Percentiles rank a stretch among this genome's conserved stretches.
Conservation (phyloP, 2,113 vertebrate species). For the Clarias gariepinus region DNA sequence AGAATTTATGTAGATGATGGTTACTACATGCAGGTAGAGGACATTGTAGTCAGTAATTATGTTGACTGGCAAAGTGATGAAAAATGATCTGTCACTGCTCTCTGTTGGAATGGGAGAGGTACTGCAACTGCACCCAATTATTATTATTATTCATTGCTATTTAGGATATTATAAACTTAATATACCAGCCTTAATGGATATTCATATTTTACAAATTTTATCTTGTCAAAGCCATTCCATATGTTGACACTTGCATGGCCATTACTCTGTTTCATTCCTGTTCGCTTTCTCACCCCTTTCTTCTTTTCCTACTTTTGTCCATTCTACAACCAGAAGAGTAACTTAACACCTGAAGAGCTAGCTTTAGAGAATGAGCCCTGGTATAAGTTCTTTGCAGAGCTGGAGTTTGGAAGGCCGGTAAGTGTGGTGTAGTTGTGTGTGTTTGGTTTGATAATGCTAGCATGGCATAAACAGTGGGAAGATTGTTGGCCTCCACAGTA, state of each 20-base stretch:
- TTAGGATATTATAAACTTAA: background rate
- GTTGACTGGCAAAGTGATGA: background rate
- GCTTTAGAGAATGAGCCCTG: slow-evolving; percentile 93
- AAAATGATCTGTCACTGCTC: slow-evolving; percentile 17
- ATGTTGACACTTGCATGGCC: slow-evolving; percentile 25
- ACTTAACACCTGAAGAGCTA: slow-evolving; percentile 85
- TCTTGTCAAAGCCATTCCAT: slow-evolving; percentile 17
- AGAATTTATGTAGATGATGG: background rate
- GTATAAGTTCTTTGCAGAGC: slow-evolving; percentile 94
- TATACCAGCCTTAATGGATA: background rate
- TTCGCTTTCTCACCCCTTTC: slow-evolving; percentile 64
- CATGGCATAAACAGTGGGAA: slow-evolving; percentile 42
- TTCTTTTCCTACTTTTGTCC: slow-evolving; percentile 49
- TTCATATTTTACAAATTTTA: background rate
- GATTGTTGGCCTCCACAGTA: slow-evolving; percentile 22
- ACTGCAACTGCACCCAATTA: no score
- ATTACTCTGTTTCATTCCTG: slow-evolving; percentile 28
- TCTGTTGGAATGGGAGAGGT: slow-evolving; percentile 32
- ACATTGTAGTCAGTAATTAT: background rate
- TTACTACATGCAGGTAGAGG: background rate
- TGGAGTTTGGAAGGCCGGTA: slow-evolving; percentile 91
- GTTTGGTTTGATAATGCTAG: slow-evolving; percentile 41
- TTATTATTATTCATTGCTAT: background rate
- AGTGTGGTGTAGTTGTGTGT: slow-evolving; percentile 75
- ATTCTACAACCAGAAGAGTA: slow-evolving; percentile 75